Base-by-base conservation (phyloP, 2,113 vertebrate species). In the Datnioides undecimradiatus region DNA sequence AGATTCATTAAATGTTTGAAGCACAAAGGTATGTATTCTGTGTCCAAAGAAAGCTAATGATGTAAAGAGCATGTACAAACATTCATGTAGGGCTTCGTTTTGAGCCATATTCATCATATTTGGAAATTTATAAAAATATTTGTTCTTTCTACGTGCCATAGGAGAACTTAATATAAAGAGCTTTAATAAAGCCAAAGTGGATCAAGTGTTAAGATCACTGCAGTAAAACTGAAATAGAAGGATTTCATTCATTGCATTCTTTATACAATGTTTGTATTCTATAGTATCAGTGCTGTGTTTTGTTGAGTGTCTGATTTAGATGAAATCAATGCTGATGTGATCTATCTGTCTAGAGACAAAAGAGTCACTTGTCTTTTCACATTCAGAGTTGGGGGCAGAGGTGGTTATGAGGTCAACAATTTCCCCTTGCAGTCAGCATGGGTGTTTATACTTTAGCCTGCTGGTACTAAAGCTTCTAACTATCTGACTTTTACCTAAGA, bases 401-500 rank as follows among this genome's bases (percentile, higher is more conserved):
- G 48, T 71, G 46, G 63, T 75, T 73, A 38, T 59, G 29, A 41
- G 38, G n/a, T 76, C 51, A 81, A 40, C 10, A 33, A 82, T 70
- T 27, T 62, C 64, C 69, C 67, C 34, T 31, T 31, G 23, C 12
- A 59, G 62, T 77, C 62, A 68, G 21, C 55, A 68, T 66, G 21
- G n/a, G 14, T 81, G 68, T 87, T 83, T 79, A 45, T 58, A 52
- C 21, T 41, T 49, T 73, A 62, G 69, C 72, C 85, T 36, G 6
- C 38, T 69, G 55, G 83, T 74, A 63, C 58, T 71, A 69, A 31
- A 49, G 78, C 79, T 57, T 80, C 55, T 77, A 49, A 43, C 65
- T 49, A 55, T 83, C 76, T 78, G 23, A 78, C 52, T 71, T 76
- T 66, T 63, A 76, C 70, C 83, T 78, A 80, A 69, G 36, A 79